Evolutionary conservation across 2,888 invertebrate genomes (phyloP).

Genomic region (Osmoderma eremita): DNA sequence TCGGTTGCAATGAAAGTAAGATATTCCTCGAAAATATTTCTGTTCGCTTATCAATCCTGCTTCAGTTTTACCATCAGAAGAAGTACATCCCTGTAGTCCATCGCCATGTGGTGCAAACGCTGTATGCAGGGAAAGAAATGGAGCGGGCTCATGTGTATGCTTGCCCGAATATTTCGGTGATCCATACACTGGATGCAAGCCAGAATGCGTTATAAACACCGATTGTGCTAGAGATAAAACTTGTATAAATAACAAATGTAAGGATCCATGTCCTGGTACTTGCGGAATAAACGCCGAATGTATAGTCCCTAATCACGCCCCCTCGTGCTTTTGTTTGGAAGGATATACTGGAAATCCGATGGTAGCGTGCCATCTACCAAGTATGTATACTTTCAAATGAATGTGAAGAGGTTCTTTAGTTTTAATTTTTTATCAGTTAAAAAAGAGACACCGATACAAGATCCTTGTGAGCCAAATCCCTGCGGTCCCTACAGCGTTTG

Average conservation of each 20-base stretch:
- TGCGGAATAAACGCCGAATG: slow-evolving; percentile 86
- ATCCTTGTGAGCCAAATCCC: slow-evolving; percentile 79
- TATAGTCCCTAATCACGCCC: slow-evolving; percentile 82
- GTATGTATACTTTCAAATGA: slow-evolving; percentile 48
- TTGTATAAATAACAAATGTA: slow-evolving; percentile 86
- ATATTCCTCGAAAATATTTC: not conserved
- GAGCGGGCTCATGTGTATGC: slow-evolving; percentile 86
- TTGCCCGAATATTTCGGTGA: slow-evolving; percentile 86
- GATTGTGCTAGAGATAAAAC: slow-evolving; percentile 81
- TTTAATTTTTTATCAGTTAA: slow-evolving; percentile 58
- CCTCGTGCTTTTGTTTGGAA: slow-evolving; percentile 81
- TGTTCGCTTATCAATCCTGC: slow-evolving; percentile 63
- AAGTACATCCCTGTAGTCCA: slow-evolving; percentile 82
- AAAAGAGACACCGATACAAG: slow-evolving; percentile 63
- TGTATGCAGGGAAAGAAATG: slow-evolving; percentile 82
- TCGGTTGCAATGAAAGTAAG: slow-evolving; percentile 67
- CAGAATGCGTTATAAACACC: slow-evolving; percentile 85
- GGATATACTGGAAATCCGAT: slow-evolving; percentile 83
- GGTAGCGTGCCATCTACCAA: slow-evolving; percentile 61
- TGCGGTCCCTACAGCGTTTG: slow-evolving; percentile 83
- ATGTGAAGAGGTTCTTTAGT: slow-evolving; percentile 52
- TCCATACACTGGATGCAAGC: slow-evolving; percentile 85
- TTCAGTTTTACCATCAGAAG: slow-evolving; percentile 65
- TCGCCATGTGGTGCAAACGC: slow-evolving; percentile 90
- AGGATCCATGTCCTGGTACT: slow-evolving; percentile 83